A percentile compares a stretch with the other conserved stretches of the same genome.
Conservation (phyloP, 2,888 invertebrate species). For the Mesorhabditis belari region DNA sequence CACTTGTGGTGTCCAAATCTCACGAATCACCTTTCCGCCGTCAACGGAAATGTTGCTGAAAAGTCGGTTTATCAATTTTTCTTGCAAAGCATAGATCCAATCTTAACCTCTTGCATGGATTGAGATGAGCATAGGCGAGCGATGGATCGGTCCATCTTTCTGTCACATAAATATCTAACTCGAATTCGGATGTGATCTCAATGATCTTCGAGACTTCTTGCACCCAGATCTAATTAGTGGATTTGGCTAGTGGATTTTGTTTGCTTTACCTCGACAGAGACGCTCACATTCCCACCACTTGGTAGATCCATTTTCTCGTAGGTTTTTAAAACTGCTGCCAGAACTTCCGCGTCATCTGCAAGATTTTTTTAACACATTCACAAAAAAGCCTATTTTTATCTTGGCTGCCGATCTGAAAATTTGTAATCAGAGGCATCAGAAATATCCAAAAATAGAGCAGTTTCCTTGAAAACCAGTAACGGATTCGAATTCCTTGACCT, state of each 20-base stretch:
- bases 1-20: slow-evolving; percentile 51
- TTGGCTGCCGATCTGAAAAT: no score
- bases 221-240: slow-evolving; percentile 49
- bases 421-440: no score
- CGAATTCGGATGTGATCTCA: slow-evolving; percentile 53
- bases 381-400: neutral
- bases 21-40: slow-evolving; percentile 41
- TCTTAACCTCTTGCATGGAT: slow-evolving; percentile 50
- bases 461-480: no score
- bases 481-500: no score
- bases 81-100: neutral
- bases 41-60: slow-evolving; percentile 51
- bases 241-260: neutral
- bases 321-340: slow-evolving; percentile 30
- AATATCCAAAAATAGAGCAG: no score
- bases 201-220: slow-evolving; percentile 54
- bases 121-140: slow-evolving; percentile 45
- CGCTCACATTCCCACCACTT: slow-evolving; percentile 44
- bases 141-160: slow-evolving; percentile 51
- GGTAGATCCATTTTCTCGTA: slow-evolving; percentile 49
- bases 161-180: slow-evolving; percentile 53
- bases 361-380: neutral
- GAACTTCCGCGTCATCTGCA: slow-evolving; percentile 29
- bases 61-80: neutral
- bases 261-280: slow-evolving; percentile 44